Conservation (phyloP, 1,140 invertebrate genomes). For the Anoplophora glabripennis region DNA sequence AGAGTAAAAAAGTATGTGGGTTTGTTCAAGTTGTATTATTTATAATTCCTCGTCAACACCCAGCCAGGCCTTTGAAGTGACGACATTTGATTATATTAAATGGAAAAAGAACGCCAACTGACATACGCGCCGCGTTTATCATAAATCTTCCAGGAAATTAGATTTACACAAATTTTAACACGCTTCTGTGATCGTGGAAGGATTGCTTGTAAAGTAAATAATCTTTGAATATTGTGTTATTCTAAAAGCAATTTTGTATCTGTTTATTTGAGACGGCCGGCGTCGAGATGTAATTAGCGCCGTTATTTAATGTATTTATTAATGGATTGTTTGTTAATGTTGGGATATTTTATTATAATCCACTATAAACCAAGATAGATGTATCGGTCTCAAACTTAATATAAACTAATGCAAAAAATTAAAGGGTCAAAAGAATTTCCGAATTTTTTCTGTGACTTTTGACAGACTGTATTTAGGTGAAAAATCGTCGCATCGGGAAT, state of each 20-base stretch:
- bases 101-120: slow-evolving; percentile 20
- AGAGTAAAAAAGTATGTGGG: slow-evolving; percentile 3
- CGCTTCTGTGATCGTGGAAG: slow-evolving; percentile 13
- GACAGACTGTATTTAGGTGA: too few species aligned
- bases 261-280: slow-evolving; percentile 39
- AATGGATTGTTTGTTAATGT: slow-evolving; percentile 43
- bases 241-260: slow-evolving; percentile 31
- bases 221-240: slow-evolving; percentile 35
- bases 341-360: slow-evolving; percentile 39
- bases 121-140: slow-evolving; percentile 31
- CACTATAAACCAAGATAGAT: slow-evolving; percentile 24
- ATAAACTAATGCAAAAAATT: too few species aligned
- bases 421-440: too few species aligned
- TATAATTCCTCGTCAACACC: slow-evolving; percentile 7
- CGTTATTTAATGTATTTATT: slow-evolving; percentile 41
- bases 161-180: slow-evolving; percentile 37
- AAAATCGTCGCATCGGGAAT: too few species aligned
- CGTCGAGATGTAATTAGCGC: slow-evolving; percentile 35
- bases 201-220: slow-evolving; percentile 34
- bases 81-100: slow-evolving; percentile 30
- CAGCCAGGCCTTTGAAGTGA: slow-evolving; percentile 17
- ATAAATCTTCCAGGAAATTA: slow-evolving; percentile 35
- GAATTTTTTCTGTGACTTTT: too few species aligned
- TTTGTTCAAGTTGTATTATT: slow-evolving; percentile 13
- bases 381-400: slow-evolving; percentile 3